Evolutionary conservation across 2,113 vertebrate genomes (phyloP), one percentile per base, ranked within the genome.

Genomic region (Salvelinus namaycush): DNA sequence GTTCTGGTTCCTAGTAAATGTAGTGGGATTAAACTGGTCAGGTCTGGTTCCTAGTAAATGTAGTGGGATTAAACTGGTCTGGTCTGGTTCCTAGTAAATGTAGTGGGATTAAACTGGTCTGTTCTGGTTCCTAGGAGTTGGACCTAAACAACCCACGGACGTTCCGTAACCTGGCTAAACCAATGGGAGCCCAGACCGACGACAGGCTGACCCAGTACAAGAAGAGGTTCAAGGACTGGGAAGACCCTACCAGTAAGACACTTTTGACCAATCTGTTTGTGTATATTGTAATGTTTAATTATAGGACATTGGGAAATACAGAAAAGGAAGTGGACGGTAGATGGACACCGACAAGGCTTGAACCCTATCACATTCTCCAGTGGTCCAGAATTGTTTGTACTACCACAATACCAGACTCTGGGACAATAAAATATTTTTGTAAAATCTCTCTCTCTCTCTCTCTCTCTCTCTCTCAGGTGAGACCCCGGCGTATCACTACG

Each of bases 141-240:
- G 98, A 99, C 90, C 94, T 99, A 72, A 97, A 82, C 1, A 97
- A 96, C 88, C 95, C 97, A 39, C 98, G 98, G 88, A 98, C 98
- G 0, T 99, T 99, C 91, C 95, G 98, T 81, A 98, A 99, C 87
- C 91, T 99, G 49, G 91, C 97, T 57, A 99, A 99, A 81, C 97
- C 97, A 0, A 99, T 99, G 97, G 97, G 97, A 12, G 97, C 97
- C 3, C 98, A 99, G 88, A 99, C 97, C 1, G 97, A 99, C 16
- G 97, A 99, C 84, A 91, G 97, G 48, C 84, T 99, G 81, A 95
- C 96, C 13, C 97, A 99, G 79, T 99, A 99, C 88, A 99, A 98
- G 92, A 99, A 99, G 85, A 90, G 97, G 51, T 99, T 96, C 84
- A 98, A 97, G 87, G 97, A 99, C 54, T 99, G 98, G 98, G 97